Conservation (phyloP, 1,140 invertebrate species). For the Alviniconcha marisindica region DNA sequence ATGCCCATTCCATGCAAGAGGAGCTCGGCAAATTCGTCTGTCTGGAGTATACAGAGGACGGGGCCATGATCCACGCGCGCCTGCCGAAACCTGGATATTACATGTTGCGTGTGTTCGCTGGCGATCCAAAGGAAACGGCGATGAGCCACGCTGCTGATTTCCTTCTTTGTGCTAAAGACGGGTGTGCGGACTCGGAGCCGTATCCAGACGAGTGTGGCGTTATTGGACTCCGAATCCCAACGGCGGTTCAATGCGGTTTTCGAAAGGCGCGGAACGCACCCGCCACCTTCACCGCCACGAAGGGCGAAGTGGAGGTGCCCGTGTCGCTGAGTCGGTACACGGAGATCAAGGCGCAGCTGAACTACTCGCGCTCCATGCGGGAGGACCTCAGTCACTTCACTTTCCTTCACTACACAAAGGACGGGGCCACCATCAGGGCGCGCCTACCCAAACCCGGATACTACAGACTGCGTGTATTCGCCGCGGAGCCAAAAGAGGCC, state of each 20-base stretch:
- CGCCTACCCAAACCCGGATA: not conserved
- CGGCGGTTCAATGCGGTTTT: not conserved
- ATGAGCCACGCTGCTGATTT: not conserved
- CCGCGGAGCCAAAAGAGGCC: not conserved
- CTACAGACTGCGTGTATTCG: not conserved
- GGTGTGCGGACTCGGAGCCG: not conserved
- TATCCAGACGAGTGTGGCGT: not conserved
- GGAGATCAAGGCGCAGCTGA: not conserved
- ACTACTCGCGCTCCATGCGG: not conserved
- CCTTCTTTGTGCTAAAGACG: no score
- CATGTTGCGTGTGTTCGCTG: not conserved
- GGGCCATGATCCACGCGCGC: not conserved
- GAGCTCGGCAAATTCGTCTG: not conserved
- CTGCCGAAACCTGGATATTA: not conserved
- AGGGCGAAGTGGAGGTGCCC: not conserved
- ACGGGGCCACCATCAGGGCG: not conserved
- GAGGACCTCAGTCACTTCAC: not conserved
- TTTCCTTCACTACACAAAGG: not conserved
- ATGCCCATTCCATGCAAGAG: not conserved
- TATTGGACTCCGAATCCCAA: not conserved
- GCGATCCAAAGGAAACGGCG: not conserved
- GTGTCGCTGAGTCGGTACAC: not conserved
- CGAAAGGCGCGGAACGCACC: not conserved
- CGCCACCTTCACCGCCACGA: not conserved
- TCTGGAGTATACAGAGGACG: slow-evolving; percentile 11